phyloP scores from a whole-genome alignment of 2,797 vertebrate genomes.

The Schizothorax lantsangensis region DNA sequence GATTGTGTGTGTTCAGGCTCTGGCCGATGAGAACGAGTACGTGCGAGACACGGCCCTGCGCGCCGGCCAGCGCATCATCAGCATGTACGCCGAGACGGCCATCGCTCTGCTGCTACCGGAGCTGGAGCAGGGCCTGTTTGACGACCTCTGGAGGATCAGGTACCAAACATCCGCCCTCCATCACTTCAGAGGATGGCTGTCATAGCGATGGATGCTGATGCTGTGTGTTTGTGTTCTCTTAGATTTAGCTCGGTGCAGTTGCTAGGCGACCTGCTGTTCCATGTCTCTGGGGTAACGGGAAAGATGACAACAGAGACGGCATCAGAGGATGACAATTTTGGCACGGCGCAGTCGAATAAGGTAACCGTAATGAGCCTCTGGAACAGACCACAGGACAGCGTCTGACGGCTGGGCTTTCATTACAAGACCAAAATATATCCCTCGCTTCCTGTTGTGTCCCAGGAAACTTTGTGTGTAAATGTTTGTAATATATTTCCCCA shows the following conservation, averaged over 20 bases:
- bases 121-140: conserved; percentile 95
- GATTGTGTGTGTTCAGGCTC: conserved; percentile 78
- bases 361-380: conserved; percentile 66
- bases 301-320: conserved; percentile 99
- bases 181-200: conserved; percentile 4
- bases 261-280: conserved; percentile 96
- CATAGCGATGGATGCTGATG: conserved; percentile 40
- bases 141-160: conserved; percentile 98
- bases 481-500: conserved; percentile 60
- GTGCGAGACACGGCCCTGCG: conserved; percentile 95
- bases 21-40: conserved; percentile 98
- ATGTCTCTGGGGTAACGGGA: conserved; percentile 97
- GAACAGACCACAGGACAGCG: not conserved
- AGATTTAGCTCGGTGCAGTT: conserved; percentile 99
- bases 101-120: conserved; percentile 94
- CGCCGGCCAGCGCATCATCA: conserved; percentile 94
- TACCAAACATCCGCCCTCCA: conserved; percentile 58
- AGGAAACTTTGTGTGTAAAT: not conserved
- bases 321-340: conserved; percentile 98
- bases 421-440: not conserved
- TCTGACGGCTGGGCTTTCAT: not conserved
- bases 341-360: conserved; percentile 96
- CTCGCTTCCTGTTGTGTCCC: not conserved
- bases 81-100: conserved; percentile 97
- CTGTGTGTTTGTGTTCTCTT: conserved; percentile 13